phyloP scores from a whole-genome alignment of 1,140 invertebrate genomes.

The Diachasmimorpha longicaudata region DNA sequence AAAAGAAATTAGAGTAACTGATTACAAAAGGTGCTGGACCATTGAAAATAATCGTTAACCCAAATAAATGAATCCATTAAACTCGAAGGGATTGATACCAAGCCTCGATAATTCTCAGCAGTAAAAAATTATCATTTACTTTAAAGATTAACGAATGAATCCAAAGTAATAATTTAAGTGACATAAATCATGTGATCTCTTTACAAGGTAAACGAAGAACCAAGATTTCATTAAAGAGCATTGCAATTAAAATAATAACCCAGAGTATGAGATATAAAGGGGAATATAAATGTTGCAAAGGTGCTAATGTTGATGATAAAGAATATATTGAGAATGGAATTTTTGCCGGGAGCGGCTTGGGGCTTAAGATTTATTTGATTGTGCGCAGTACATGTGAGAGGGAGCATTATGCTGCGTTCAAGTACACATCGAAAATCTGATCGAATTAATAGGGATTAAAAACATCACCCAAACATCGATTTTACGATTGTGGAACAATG shows the following conservation, averaged over 20 bases:
- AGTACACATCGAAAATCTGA: not conserved
- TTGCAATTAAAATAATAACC: not conserved
- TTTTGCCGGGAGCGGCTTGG: not conserved
- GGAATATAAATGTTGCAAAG: slow-evolving; percentile 4
- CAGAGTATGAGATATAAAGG: not conserved
- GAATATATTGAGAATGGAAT: not conserved
- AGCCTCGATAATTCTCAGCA: not conserved
- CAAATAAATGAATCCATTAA: not conserved
- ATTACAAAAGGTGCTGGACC: not conserved
- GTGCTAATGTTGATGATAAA: slow-evolving; percentile 3
- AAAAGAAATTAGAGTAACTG: not conserved
- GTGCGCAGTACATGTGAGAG: not conserved
- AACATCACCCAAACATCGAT: not conserved
- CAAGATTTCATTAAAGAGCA: no score
- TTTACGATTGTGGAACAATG: not conserved
- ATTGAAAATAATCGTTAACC: not conserved
- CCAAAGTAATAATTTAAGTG: not conserved
- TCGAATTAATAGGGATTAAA: not conserved
- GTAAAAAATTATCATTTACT: not conserved
- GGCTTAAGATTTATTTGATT: slow-evolving; percentile 6
- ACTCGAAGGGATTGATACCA: not conserved
- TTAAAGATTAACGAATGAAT: not conserved
- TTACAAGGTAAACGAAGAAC: no score
- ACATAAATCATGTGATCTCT: not conserved
- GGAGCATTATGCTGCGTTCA: not conserved